phyloP scores from a whole-genome alignment of 2,888 invertebrate genomes.

The Corbicula japonica region DNA sequence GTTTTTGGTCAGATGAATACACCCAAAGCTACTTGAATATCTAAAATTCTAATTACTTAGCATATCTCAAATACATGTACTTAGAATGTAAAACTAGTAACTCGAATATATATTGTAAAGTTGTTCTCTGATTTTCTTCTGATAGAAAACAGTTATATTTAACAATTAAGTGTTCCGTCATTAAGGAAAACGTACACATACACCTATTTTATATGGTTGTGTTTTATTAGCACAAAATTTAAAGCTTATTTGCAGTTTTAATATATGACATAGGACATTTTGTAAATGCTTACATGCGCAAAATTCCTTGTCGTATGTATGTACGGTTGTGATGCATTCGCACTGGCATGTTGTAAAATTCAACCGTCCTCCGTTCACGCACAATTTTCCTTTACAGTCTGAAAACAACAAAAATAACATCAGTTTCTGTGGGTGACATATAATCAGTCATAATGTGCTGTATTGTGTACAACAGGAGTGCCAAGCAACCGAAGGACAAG shows the following conservation, averaged over 20 bases:
- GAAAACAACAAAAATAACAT: neutral
- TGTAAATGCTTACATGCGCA: constrained; percentile 41
- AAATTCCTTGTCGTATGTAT: neutral
- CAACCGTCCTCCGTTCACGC: constrained; percentile 28
- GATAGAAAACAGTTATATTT: neutral
- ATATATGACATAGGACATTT: too few species aligned
- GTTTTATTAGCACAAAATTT: too few species aligned
- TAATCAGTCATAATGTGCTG: neutral
- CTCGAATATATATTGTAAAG: neutral
- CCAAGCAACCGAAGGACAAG: too few species aligned
- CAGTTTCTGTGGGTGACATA: neutral
- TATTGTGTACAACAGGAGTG: too few species aligned
- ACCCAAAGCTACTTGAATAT: too few species aligned
- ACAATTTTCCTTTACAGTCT: constrained; percentile 27
- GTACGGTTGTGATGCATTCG: constrained; percentile 27
- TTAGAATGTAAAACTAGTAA: neutral
- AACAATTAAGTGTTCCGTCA: neutral
- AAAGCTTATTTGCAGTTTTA: too few species aligned
- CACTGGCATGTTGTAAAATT: constrained; percentile 23
- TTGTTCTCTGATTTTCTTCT: neutral
- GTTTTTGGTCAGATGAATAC: too few species aligned
- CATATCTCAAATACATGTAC: neutral
- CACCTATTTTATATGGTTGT: neutral
- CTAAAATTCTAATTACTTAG: neutral
- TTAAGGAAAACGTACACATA: neutral